Percentiles rank a stretch among this genome's conserved stretches.
phyloP scores from a whole-genome alignment of 2,113 vertebrate genomes.

The Lamprologus lemairii region DNA sequence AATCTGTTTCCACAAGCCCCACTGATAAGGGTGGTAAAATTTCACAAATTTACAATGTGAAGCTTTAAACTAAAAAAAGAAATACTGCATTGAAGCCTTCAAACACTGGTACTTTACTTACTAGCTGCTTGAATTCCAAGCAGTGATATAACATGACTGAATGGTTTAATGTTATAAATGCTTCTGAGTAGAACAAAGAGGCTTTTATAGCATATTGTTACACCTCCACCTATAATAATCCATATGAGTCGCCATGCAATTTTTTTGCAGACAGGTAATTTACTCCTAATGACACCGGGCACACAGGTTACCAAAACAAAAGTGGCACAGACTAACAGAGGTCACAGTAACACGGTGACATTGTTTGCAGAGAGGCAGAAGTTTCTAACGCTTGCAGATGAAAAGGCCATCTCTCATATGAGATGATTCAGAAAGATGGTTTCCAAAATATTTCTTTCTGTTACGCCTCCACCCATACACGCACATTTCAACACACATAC shows the following conservation, averaged over 20 bases:
- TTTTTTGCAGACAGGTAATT: constrained; percentile 10
- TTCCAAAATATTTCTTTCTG: not conserved
- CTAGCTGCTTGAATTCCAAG: not conserved
- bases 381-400: not conserved
- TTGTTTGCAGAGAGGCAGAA: not conserved
- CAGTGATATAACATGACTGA: not conserved
- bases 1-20: not conserved
- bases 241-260: not conserved
- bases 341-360: not conserved
- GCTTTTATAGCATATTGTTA: not conserved
- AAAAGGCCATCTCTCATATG: not conserved
- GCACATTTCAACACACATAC: not conserved
- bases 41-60: not conserved
- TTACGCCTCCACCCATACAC: not conserved
- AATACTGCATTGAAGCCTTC: not conserved
- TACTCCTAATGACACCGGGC: constrained; percentile 11
- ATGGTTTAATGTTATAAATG: not conserved
- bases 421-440: not conserved
- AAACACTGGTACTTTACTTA: not conserved
- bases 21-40: not conserved
- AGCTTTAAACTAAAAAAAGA: not conserved
- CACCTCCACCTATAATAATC: constrained; percentile 7
- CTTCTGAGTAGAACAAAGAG: not conserved
- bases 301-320: not conserved
- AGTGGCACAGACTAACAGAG: not conserved